A percentile compares a stretch with the other conserved stretches of the same genome.
phyloP scores from a whole-genome alignment of 1,140 invertebrate species.

The Oppia nitens region DNA sequence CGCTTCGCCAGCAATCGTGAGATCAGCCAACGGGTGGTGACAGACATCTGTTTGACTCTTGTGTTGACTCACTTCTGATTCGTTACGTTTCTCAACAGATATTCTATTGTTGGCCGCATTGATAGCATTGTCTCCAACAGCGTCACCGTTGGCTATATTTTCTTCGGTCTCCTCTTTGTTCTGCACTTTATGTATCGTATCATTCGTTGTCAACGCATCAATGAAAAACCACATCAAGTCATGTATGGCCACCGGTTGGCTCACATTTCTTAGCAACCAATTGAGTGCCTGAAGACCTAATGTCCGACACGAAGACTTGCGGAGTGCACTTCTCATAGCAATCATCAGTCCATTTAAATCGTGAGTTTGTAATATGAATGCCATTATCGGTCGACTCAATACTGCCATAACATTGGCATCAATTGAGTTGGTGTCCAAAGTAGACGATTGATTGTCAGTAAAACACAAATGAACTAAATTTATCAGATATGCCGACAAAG shows the following conservation, averaged over 20 bases:
- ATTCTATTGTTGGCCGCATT: neutral
- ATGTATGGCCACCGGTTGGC: constrained; percentile 71
- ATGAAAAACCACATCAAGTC: constrained; percentile 84
- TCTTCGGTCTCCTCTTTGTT: neutral
- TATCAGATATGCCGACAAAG: constrained; percentile 49
- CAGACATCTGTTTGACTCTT: constrained; percentile 37
- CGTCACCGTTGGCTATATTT: neutral
- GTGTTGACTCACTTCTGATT: neutral
- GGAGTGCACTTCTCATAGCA: constrained; percentile 62
- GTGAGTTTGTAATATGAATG: constrained; percentile 67
- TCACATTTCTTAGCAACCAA: constrained; percentile 80
- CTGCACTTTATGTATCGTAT: neutral
- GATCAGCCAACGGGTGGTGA: constrained; percentile 63
- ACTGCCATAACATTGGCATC: constrained; percentile 17
- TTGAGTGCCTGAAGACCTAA: constrained; percentile 77
- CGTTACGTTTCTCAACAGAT: constrained; percentile 19
- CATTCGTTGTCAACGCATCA: constrained; percentile 36
- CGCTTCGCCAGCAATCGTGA: constrained; percentile 58
- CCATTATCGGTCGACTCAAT: constrained; percentile 42
- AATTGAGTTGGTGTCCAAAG: constrained; percentile 21
- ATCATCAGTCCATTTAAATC: constrained; percentile 58
- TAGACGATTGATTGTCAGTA: neutral
- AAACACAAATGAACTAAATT: constrained; percentile 24
- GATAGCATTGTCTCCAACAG: neutral
- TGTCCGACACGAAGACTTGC: constrained; percentile 64